A percentile compares a stretch with the other conserved stretches of the same genome.
phyloP scores from a whole-genome alignment of 2,888 invertebrate species.

The Stenolophus ochropezus region DNA sequence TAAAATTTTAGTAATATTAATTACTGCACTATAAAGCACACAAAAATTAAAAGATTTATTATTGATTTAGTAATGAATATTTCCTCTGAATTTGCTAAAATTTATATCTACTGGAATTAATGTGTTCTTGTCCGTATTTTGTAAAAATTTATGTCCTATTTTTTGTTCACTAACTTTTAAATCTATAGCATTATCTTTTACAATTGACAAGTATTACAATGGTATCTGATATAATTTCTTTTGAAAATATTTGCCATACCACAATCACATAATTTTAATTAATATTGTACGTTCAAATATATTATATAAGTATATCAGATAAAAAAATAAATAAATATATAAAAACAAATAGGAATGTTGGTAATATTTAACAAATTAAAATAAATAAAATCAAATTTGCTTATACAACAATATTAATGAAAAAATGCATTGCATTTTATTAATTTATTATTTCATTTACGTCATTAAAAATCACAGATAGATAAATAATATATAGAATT shows the following conservation, averaged over 20 bases:
- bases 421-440: not conserved
- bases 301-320: not conserved
- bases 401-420: not conserved
- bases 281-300: not conserved
- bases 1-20: not conserved
- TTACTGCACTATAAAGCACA: slow-evolving; percentile 27
- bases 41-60: not conserved
- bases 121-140: not conserved
- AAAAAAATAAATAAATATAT: slow-evolving; percentile 11
- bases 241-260: slow-evolving; percentile 16
- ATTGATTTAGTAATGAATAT: not conserved
- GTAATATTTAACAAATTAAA: not conserved
- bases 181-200: slow-evolving; percentile 22
- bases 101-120: not conserved
- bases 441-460: slow-evolving; percentile 6
- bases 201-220: slow-evolving; percentile 30
- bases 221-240: slow-evolving; percentile 3
- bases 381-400: not conserved
- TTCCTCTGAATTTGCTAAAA: not conserved
- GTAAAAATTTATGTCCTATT: slow-evolving; percentile 32
- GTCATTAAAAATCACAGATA: slow-evolving; percentile 41
- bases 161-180: not conserved
- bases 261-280: slow-evolving; percentile 32
- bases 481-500: slow-evolving; percentile 1
- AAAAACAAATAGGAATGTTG: slow-evolving; percentile 19